phyloP scores from a whole-genome alignment of 1,140 invertebrate species.

The Triops longicaudatus region DNA sequence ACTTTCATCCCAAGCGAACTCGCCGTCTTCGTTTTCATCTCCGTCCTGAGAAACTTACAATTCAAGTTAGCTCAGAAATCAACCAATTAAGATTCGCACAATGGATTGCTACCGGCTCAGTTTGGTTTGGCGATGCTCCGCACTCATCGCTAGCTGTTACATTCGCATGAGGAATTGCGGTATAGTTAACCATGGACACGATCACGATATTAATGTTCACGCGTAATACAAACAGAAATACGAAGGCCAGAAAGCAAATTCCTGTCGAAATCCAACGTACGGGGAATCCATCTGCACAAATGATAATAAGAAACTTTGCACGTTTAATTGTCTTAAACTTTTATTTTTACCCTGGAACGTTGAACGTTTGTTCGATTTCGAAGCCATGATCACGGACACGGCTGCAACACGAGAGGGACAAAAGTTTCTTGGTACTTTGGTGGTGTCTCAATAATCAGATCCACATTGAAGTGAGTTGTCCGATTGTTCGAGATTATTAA shows the following conservation, averaged over 20 bases:
- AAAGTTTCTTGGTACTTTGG: background rate
- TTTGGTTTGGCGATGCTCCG: background rate
- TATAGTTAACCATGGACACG: constrained; percentile 61
- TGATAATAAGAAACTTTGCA: background rate
- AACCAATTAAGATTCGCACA: background rate
- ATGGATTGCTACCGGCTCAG: background rate
- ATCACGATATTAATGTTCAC: constrained; percentile 84
- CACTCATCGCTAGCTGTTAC: constrained; percentile 25
- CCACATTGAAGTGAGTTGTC: background rate
- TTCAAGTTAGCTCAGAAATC: background rate
- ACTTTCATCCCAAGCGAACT: constrained; percentile 35
- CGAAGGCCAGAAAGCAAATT: constrained; percentile 75
- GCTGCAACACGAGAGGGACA: background rate
- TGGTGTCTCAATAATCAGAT: background rate
- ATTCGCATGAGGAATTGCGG: constrained; percentile 29
- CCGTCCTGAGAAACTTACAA: background rate
- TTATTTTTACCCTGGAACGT: background rate
- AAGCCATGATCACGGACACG: background rate
- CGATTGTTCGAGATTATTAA: background rate
- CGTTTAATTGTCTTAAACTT: background rate
- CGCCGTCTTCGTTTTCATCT: constrained; percentile 28
- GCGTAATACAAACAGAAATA: constrained; percentile 77
- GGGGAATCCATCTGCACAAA: constrained; percentile 41
- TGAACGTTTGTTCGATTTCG: background rate
- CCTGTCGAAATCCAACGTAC: constrained; percentile 69